These are phyloP conservation scores for Trigoniulus corallinus DNA, from an alignment of 1,140 invertebrate species.

Conservation along the genomic window DNA sequence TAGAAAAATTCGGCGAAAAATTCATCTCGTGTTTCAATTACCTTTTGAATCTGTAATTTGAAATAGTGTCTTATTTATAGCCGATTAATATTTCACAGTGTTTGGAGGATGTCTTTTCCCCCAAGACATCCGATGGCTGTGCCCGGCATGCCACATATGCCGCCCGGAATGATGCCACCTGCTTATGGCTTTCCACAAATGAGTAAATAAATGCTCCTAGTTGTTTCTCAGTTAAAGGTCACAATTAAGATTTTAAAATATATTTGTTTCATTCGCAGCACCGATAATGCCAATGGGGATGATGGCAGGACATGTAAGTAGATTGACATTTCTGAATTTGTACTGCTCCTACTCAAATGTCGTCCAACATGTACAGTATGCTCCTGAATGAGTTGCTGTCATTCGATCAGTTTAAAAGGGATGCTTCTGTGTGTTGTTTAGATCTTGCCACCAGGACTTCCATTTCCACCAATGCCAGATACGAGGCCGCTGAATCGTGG, in stretches of 20 bases:
- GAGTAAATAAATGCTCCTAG: slow-evolving; percentile 16
- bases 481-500: not conserved
- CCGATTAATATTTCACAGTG: too few species aligned
- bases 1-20: too few species aligned
- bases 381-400: slow-evolving; percentile 2
- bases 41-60: too few species aligned
- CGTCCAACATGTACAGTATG: not conserved
- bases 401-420: not conserved
- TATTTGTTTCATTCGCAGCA: slow-evolving; percentile 9
- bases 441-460: not conserved
- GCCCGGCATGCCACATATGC: slow-evolving; percentile 23
- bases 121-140: slow-evolving; percentile 20
- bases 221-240: not conserved
- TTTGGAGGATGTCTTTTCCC: slow-evolving; percentile 27
- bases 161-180: slow-evolving; percentile 21
- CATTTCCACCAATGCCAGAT: not conserved
- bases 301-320: slow-evolving; percentile 14
- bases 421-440: slow-evolving; percentile 2
- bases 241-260: not conserved
- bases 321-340: not conserved
- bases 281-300: slow-evolving; percentile 21
- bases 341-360: slow-evolving; percentile 10
- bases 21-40: too few species aligned
- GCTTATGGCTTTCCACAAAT: slow-evolving; percentile 23
- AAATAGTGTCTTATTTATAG: too few species aligned